Base-by-base conservation (phyloP, 2,888 invertebrate genomes). In the Cataglyphis altisquamis region DNA sequence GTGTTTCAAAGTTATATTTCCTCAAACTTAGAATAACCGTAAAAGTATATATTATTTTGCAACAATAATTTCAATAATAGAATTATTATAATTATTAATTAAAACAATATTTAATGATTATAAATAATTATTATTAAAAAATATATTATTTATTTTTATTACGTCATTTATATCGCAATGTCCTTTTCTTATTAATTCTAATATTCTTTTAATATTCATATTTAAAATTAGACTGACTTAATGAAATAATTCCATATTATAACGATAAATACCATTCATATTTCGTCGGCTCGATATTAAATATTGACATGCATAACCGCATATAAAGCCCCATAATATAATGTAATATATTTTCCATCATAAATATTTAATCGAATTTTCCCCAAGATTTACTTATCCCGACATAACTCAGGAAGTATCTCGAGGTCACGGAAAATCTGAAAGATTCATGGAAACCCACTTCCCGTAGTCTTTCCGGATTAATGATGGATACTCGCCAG, bases 381-480 rank as follows among this genome's bases (percentile, higher is more conserved):
- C 82, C 15, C 18, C 21, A 66, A 77, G 81, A 81, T 82, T 67
- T 72, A 75, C 70, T 68, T 55, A 68, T 72, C 21, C 70, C 57
- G 36, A n/a, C 66, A 29, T 32, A 68, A 63, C 52, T 64, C 63
- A 55, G 63, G 64, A 81, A 63, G 70, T 55, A 83, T 62, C 55
- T 57, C 41, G 36, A 36, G 48, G 77, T 77, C 82, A 55, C 77
- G 73, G 80, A 88, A 82, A 82, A 70, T 82, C 67, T 82, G 68
- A 75, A 82, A 85, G 84, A 84, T 82, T 88, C 85, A 85, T 84
- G 81, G 75, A 82, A 39, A 73, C 64, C 55, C 55, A 21, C 74
- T 78, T 83, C 80, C 84, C 77, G 84, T 48, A 66, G 74, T 81
- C 86, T 78, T 83, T 77, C 82, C 84, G 84, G 88, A 88, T 90